phyloP scores from a whole-genome alignment of 2,797 vertebrate genomes.

The Trematomus bernacchii region DNA sequence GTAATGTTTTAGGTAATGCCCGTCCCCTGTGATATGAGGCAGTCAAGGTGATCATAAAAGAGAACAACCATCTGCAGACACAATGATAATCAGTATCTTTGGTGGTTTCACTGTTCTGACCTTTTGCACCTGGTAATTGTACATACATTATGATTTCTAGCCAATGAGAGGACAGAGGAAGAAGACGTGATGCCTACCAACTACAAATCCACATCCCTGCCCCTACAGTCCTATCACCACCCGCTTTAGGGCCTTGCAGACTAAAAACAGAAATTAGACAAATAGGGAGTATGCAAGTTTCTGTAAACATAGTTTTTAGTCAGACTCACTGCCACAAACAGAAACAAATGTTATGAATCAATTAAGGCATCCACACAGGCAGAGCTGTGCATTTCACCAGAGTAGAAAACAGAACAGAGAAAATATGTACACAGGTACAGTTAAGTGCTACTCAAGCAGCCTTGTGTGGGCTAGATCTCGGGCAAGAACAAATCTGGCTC shows the following conservation, averaged over 20 bases:
- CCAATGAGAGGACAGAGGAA: constrained; percentile 20
- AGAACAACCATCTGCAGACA: constrained; percentile 46
- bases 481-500: constrained; percentile 45
- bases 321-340: constrained; percentile 68
- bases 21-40: constrained; percentile 37
- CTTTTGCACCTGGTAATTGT: constrained; percentile 27
- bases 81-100: constrained; percentile 64
- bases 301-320: constrained; percentile 66
- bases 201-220: constrained; percentile 20
- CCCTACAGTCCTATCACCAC: not conserved
- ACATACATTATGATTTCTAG: constrained; percentile 53
- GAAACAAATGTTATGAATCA: constrained; percentile 67
- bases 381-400: constrained; percentile 78
- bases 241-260: constrained; percentile 40
- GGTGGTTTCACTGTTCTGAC: constrained; percentile 61
- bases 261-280: constrained; percentile 29
- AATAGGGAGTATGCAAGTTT: constrained; percentile 50
- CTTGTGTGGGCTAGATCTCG: constrained; percentile 67
- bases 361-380: constrained; percentile 86
- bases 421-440: constrained; percentile 84
- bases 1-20: constrained; percentile 19
- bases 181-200: constrained; percentile 26
- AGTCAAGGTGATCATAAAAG: constrained; percentile 30
- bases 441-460: constrained; percentile 82
- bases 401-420: constrained; percentile 80